Base-by-base conservation (phyloP, 1,140 invertebrate genomes). In the Octopus sinensis region DNA sequence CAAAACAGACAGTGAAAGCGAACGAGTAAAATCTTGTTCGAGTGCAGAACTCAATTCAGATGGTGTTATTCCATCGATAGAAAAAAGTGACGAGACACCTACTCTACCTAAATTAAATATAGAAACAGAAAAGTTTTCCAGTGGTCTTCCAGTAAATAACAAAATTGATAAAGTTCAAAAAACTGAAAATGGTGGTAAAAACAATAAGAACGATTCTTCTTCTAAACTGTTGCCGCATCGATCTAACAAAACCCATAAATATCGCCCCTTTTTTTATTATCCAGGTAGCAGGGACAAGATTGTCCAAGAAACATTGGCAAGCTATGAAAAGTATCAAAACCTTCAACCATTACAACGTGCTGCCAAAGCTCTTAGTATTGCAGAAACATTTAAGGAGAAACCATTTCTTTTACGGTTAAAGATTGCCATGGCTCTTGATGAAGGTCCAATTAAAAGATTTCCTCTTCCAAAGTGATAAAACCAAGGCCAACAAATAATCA, bases 331-430 rank as follows among this genome's bases (percentile, higher is more conserved):
- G 78, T 84, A 89, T 79, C 83, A 85, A 51, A 88, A 88, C 9
- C 76, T 83, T 7, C 83, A 83, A 23, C 83, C 87, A 6, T 81
- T 87, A 9, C 88, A 89, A 52, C 86, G 88, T 53, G 89, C 89
- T 62, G 87, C 89, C 52, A 84, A 85, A 81, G 88, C 88, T 52
- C 80, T 90, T 82, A 84, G 86, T 13, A 84, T 88, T 17, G 88
- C 88, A 43, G 88, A 88, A 82, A 83, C 84, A 1, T 89, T 90
- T 82, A 86, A 85, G 77, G 88, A 89, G 56, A 90, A 89, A 84
- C 86, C 89, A 3, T 90, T 88, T 88, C 82, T 90, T 76, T 78
- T 78, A 53, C 23, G 76, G 17, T 43, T 77, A 17, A 51, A 77
- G 52, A 77, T 77, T 4, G 76, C 76, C 30, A 77, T 77, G 76